Evolutionary conservation across 2,113 vertebrate species (phyloP).

Genomic region (Neomonachus schauinslandi): DNA sequence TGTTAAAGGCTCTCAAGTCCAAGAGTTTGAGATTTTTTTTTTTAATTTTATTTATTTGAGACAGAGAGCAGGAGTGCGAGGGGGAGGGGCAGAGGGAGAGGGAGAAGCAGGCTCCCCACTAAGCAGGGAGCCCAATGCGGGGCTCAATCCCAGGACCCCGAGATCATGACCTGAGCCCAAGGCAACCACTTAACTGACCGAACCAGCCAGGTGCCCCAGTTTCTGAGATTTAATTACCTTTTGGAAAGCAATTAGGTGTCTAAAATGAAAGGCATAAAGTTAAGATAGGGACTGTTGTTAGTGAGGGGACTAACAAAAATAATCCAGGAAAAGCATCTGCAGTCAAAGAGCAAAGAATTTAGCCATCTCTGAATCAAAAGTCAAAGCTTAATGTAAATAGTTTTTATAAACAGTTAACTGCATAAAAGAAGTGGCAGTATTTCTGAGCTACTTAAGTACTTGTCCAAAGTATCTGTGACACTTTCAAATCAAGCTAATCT

Average conservation of each 20-base stretch:
- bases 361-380: slow-evolving; percentile 15
- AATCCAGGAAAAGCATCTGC: slow-evolving; percentile 26
- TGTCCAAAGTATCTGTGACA: not conserved
- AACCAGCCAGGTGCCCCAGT: not conserved
- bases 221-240: not conserved
- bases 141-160: too few species aligned
- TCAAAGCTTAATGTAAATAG: slow-evolving; percentile 17
- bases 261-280: slow-evolving; percentile 28
- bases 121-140: not conserved
- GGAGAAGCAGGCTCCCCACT: not conserved
- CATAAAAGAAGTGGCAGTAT: not conserved
- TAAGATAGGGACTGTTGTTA: not conserved
- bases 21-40: too few species aligned
- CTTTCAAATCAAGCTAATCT: slow-evolving; percentile 3
- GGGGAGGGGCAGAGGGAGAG: too few species aligned
- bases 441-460: not conserved
- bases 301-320: slow-evolving; percentile 11
- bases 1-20: not conserved
- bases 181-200: too few species aligned
- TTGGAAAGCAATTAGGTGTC: slow-evolving; percentile 30
- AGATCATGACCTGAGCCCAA: too few species aligned
- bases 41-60: not conserved
- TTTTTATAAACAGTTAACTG: slow-evolving; percentile 18
- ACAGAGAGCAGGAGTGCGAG: too few species aligned
- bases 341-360: not conserved